Conservation (phyloP, 2,888 invertebrate species). For the Lasius platythorax region DNA sequence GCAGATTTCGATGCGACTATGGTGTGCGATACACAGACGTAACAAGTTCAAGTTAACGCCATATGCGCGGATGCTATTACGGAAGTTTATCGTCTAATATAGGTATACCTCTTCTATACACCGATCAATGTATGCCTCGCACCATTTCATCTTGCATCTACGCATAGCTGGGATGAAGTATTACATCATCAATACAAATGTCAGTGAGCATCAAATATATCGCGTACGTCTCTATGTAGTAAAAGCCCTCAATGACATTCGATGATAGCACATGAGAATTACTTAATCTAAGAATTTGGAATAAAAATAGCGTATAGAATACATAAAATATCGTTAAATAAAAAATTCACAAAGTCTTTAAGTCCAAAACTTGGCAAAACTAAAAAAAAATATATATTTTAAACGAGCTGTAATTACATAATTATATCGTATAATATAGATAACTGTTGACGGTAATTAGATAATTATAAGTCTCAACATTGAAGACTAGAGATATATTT, state of each 20-base stretch:
- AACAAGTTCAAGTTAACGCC: conserved; percentile 27
- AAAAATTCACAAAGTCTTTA: neutral
- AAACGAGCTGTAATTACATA: neutral
- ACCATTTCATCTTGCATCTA: conserved; percentile 28
- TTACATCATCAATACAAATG: neutral
- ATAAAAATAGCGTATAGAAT: neutral
- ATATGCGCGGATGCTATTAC: conserved; percentile 53
- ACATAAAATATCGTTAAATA: neutral
- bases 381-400: neutral
- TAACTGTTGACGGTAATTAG: neutral
- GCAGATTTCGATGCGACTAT: conserved; percentile 14
- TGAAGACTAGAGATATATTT: neutral
- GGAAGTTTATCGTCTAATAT: conserved; percentile 61
- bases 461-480: neutral
- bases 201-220: conserved; percentile 1
- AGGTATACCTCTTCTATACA: conserved; percentile 34
- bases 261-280: neutral
- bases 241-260: neutral
- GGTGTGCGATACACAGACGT: neutral
- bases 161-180: conserved; percentile 3
- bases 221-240: neutral
- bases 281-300: neutral
- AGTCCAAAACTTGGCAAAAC: neutral
- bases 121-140: conserved; percentile 8
- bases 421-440: too few species aligned